phyloP scores from a whole-genome alignment of 2,797 vertebrate species.

The Acipenser transmontanus region DNA sequence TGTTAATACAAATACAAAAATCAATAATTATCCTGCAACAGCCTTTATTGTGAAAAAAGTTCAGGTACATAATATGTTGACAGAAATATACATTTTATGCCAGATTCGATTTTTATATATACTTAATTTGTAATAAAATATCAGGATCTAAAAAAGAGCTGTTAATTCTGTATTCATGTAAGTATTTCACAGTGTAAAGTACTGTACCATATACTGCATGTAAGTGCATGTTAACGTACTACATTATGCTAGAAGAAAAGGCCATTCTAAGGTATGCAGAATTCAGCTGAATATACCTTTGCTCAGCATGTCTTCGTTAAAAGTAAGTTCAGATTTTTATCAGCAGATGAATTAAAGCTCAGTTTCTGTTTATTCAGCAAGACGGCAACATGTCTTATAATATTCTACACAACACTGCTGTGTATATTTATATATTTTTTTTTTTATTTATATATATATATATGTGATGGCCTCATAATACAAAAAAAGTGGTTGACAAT shows the following conservation, averaged over 20 bases:
- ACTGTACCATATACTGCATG: background rate
- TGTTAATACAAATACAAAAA: too few species aligned
- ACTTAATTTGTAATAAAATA: too few species aligned
- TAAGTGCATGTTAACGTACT: slow-evolving; percentile 35
- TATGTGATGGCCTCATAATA: slow-evolving; percentile 47
- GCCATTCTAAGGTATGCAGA: slow-evolving; percentile 13
- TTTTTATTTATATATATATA: slow-evolving; percentile 19
- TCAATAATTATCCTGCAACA: too few species aligned
- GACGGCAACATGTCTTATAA: slow-evolving; percentile 34
- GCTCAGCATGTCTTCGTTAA: slow-evolving; percentile 52
- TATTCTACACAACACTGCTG: slow-evolving; percentile 45
- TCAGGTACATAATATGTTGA: too few species aligned
- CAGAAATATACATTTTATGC: too few species aligned
- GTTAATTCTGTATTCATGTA: too few species aligned
- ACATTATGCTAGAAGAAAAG: slow-evolving; percentile 24
- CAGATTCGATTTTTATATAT: too few species aligned
- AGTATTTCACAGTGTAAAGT: too few species aligned
- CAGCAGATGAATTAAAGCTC: slow-evolving; percentile 57
- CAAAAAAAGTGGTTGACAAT: slow-evolving; percentile 50
- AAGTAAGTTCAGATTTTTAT: slow-evolving; percentile 56
- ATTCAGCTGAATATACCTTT: slow-evolving; percentile 41
- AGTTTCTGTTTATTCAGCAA: slow-evolving; percentile 63
- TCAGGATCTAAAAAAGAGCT: too few species aligned
- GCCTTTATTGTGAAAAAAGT: too few species aligned
- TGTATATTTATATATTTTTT: slow-evolving; percentile 9